Evolutionary conservation across 1,140 invertebrate species (phyloP).

Genomic region (Zaprionus davidi): DNA sequence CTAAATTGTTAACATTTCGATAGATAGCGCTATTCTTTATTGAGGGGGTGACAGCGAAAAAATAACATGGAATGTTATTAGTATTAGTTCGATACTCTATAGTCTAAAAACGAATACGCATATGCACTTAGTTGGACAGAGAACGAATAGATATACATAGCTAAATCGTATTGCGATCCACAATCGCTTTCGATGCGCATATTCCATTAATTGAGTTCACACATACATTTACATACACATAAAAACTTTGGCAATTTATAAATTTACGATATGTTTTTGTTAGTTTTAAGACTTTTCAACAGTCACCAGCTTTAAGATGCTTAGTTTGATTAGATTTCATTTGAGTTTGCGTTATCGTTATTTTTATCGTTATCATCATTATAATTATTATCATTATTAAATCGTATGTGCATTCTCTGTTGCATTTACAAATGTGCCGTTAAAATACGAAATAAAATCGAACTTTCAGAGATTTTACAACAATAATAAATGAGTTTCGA

Average conservation of each 20-base stretch:
- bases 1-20: conserved; percentile 62
- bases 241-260: conserved; percentile 83
- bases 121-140: conserved; percentile 35
- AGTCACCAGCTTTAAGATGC: conserved; percentile 72
- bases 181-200: not conserved
- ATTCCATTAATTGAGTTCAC: conserved; percentile 44
- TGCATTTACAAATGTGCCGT: conserved; percentile 37
- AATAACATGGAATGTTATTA: conserved; percentile 75
- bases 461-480: conserved; percentile 11
- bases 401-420: conserved; percentile 54
- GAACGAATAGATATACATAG: conserved; percentile 41
- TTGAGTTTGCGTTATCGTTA: conserved; percentile 19
- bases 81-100: conserved; percentile 17
- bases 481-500: conserved; percentile 16
- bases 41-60: conserved; percentile 41
- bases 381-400: conserved; percentile 19
- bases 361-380: conserved; percentile 5
- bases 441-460: conserved; percentile 27
- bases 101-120: conserved; percentile 27
- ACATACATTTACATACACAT: conserved; percentile 60
- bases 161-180: conserved; percentile 23
- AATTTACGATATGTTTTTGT: conserved; percentile 83
- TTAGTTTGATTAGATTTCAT: conserved; percentile 66
- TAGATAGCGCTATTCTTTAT: conserved; percentile 32
- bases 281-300: conserved; percentile 82